A percentile compares a stretch with the other conserved stretches of the same genome.
Conservation (phyloP, 2,113 vertebrate genomes). For the Pedionomus torquatus region DNA sequence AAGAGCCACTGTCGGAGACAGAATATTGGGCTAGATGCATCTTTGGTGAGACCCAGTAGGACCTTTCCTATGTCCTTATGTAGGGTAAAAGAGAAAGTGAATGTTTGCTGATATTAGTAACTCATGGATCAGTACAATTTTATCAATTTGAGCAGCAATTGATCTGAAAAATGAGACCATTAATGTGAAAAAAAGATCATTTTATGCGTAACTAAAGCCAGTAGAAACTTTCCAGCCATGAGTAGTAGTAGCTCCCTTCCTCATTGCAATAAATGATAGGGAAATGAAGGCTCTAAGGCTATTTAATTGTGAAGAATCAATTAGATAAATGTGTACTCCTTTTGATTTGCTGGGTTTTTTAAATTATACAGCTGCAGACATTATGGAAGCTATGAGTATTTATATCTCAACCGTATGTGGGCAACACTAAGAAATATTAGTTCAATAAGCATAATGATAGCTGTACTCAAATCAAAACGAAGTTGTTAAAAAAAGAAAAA, state of each 20-base stretch:
- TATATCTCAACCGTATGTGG: conserved; percentile 59
- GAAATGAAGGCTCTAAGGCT: conserved; percentile 39
- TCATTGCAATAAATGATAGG: not conserved
- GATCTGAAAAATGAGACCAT: not conserved
- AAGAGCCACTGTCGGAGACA: not conserved
- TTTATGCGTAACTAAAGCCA: not conserved
- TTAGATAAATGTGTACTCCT: conserved; percentile 50
- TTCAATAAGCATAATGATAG: conserved; percentile 66
- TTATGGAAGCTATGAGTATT: conserved; percentile 60
- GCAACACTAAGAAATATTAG: conserved; percentile 65
- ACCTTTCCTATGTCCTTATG: not conserved
- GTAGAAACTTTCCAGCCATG: conserved; percentile 11
- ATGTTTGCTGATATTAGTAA: not conserved
- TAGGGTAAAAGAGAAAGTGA: not conserved
- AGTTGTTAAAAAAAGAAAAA: conserved; percentile 60
- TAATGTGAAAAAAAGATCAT: not conserved
- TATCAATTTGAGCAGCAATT: not conserved
- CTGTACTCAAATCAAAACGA: conserved; percentile 41
- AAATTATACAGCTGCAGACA: conserved; percentile 65
- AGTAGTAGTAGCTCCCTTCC: not conserved
- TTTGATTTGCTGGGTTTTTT: conserved; percentile 39
- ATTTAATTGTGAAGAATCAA: conserved; percentile 51
- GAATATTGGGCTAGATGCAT: not conserved
- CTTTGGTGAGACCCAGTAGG: not conserved
- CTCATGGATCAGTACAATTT: not conserved